These are phyloP conservation scores for Cervus canadensis DNA, from an alignment of 2,113 vertebrate genomes.

Conservation along the genomic window DNA sequence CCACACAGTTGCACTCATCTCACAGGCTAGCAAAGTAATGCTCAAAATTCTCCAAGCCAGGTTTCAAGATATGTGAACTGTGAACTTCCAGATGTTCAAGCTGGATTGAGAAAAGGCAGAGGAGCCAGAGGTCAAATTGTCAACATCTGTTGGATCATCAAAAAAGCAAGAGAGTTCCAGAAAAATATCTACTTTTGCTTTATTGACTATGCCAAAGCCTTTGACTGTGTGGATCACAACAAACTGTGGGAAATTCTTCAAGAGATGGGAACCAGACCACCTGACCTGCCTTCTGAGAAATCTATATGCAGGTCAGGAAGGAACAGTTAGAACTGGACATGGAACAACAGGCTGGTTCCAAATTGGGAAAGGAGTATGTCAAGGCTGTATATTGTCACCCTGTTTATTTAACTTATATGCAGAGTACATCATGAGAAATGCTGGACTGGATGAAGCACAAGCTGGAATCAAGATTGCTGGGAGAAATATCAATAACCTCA, in stretches of 20 bases:
- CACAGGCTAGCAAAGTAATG: neutral
- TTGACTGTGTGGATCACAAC: neutral
- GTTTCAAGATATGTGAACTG: rapidly evolving
- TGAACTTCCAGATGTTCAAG: neutral
- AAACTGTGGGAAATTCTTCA: neutral
- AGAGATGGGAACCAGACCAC: neutral
- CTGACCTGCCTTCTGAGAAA: neutral
- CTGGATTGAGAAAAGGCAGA: neutral
- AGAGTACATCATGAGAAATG: neutral
- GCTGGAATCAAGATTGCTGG: neutral
- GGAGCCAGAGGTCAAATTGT: neutral
- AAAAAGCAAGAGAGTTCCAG: neutral
- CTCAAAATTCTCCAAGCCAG: neutral
- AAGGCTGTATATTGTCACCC: neutral
- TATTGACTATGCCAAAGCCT: neutral
- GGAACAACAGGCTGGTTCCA: neutral
- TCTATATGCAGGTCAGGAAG: neutral
- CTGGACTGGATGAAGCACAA: neutral
- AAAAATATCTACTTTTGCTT: neutral
- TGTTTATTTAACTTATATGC: neutral
- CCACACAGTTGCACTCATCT: neutral
- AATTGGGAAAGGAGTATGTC: rapidly evolving
- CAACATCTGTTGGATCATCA: neutral
- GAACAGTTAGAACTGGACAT: neutral
- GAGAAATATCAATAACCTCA: neutral